These are phyloP conservation scores for Tolmerus cingulatus DNA, from an alignment of 2,888 invertebrate species.

Conservation along the genomic window DNA sequence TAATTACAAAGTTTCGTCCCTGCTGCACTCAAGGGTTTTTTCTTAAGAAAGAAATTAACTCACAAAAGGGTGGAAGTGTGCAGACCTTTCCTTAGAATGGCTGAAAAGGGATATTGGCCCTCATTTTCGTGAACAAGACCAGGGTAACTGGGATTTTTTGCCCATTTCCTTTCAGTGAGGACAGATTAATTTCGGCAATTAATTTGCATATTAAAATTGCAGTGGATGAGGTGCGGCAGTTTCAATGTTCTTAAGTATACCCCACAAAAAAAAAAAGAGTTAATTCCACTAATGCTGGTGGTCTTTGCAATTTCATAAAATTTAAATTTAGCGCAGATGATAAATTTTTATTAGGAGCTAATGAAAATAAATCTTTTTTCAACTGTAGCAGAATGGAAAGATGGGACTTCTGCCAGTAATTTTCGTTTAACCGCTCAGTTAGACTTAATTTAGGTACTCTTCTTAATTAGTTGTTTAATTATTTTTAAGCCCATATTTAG, in stretches of 20 bases:
- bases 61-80: neutral
- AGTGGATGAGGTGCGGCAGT: neutral
- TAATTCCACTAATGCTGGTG: neutral
- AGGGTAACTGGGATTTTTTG: slow-evolving; percentile 12
- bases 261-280: neutral
- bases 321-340: slow-evolving; percentile 34
- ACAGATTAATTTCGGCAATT: slow-evolving; percentile 35
- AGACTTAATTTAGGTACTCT: neutral
- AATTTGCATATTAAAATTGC: slow-evolving; percentile 39
- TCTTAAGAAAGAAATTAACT: neutral
- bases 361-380: slow-evolving; percentile 37
- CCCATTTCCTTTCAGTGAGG: neutral
- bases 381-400: neutral
- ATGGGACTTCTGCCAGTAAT: neutral
- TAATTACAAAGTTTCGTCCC: neutral
- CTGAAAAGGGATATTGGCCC: slow-evolving; percentile 7
- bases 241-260: slow-evolving; percentile 4
- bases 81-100: neutral
- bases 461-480: neutral
- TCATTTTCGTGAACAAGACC: neutral
- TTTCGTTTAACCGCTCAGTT: neutral
- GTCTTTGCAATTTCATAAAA: slow-evolving; percentile 11
- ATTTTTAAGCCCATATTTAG: neutral
- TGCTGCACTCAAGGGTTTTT: neutral
- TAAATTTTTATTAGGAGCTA: slow-evolving; percentile 37